Percentiles rank a stretch among this genome's conserved stretches.
These are phyloP conservation scores for Chouioia cunea DNA, from an alignment of 2,888 invertebrate genomes.

Conservation along the genomic window DNA sequence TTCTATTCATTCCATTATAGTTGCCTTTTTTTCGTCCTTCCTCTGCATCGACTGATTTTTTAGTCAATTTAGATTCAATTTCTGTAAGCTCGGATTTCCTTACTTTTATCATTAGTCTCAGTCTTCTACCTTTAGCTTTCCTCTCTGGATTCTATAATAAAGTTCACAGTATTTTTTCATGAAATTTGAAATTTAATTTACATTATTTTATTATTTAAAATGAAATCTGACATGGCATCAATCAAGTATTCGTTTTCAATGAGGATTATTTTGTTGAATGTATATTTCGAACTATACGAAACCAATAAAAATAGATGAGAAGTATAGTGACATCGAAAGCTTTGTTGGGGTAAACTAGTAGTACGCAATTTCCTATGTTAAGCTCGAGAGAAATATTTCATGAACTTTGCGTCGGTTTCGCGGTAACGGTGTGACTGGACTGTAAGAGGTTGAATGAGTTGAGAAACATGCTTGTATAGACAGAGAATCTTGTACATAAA, in stretches of 20 bases:
- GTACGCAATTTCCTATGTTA: conserved; percentile 13
- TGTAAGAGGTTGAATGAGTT: not conserved
- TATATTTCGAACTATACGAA: too few species aligned
- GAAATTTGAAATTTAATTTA: too few species aligned
- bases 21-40: not conserved
- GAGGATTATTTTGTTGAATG: too few species aligned
- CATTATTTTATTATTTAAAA: too few species aligned
- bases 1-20: too few species aligned
- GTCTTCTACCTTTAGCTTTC: too few species aligned
- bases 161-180: too few species aligned
- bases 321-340: conserved; percentile 2
- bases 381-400: conserved; percentile 28
- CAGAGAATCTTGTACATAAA: not conserved
- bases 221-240: too few species aligned
- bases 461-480: not conserved
- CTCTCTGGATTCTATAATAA: too few species aligned
- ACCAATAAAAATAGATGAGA: not conserved
- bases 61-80: not conserved
- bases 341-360: conserved; percentile 20
- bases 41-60: not conserved
- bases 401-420: conserved; percentile 12
- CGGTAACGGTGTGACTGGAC: not conserved
- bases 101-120: too few species aligned
- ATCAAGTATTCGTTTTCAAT: too few species aligned
- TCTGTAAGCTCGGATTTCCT: not conserved